phyloP scores from a whole-genome alignment of 1,140 invertebrate species.

The Bilobella aurantiaca region DNA sequence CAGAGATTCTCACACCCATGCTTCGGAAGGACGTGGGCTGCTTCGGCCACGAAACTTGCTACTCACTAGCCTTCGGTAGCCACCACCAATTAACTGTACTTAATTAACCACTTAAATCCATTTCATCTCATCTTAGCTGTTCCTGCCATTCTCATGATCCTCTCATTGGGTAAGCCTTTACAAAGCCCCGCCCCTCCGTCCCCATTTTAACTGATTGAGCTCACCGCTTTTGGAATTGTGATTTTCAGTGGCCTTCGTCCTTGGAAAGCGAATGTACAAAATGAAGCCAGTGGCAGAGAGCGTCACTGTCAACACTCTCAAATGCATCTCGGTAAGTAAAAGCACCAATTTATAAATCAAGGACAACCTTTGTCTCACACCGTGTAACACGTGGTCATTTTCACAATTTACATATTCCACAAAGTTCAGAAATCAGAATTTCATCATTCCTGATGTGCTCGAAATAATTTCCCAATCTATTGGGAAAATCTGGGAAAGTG shows the following conservation, averaged over 20 bases:
- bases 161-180: no score
- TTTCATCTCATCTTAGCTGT: slow-evolving; percentile 40
- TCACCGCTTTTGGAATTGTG: no score
- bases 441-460: not conserved
- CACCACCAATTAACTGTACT: slow-evolving; percentile 36
- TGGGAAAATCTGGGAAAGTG: not conserved
- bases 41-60: slow-evolving; percentile 70
- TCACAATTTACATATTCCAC: not conserved
- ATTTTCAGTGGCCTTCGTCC: slow-evolving; percentile 19
- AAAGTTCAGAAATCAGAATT: not conserved
- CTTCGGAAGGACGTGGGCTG: slow-evolving; percentile 66
- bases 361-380: no score
- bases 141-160: slow-evolving; percentile 72
- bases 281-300: slow-evolving; percentile 19
- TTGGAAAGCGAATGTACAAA: slow-evolving; percentile 23
- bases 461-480: not conserved
- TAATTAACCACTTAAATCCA: not conserved
- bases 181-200: no score
- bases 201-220: no score
- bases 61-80: slow-evolving; percentile 69
- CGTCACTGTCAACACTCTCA: slow-evolving; percentile 15
- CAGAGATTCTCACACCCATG: slow-evolving; percentile 48
- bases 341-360: not conserved
- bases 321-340: slow-evolving; percentile 21
- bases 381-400: not conserved